phyloP scores from a whole-genome alignment of 2,113 vertebrate species.

The Eurystomus gularis region DNA sequence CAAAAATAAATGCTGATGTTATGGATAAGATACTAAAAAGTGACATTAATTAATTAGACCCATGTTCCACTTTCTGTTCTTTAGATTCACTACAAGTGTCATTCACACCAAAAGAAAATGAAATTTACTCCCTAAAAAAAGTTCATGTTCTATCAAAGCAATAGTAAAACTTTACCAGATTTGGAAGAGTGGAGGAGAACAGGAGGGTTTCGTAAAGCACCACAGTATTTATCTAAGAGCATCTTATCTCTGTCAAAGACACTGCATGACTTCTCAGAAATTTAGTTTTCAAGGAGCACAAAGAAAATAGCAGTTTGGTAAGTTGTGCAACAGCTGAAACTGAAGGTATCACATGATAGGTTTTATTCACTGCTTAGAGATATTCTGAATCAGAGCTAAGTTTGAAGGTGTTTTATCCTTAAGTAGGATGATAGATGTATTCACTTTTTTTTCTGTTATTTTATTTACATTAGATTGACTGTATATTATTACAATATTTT shows the following conservation, averaged over 20 bases:
- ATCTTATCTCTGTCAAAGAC: not conserved
- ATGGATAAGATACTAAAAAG: not conserved
- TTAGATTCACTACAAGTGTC: not conserved
- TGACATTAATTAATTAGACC: not conserved
- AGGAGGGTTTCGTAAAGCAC: not conserved
- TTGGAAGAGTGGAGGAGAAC: not conserved
- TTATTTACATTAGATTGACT: not conserved
- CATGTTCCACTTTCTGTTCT: not conserved
- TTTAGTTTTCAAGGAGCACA: not conserved
- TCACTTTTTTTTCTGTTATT: not conserved
- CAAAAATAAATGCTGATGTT: not conserved
- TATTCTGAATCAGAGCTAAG: not conserved
- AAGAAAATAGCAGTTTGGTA: not conserved
- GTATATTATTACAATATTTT: not conserved
- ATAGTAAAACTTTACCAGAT: not conserved
- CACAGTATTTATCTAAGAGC: not conserved
- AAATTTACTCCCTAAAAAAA: not conserved
- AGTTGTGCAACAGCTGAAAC: not conserved
- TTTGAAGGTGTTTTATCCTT: not conserved
- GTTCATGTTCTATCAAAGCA: not conserved
- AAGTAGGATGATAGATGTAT: not conserved
- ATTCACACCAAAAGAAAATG: not conserved
- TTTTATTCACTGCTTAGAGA: not conserved
- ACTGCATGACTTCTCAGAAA: not conserved
- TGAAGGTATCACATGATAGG: not conserved